Evolutionary conservation across 53 echinoderm and acorn worm genomes (phyloP), one percentile per base, ranked within the genome.

Genomic region (Astropecten irregularis): DNA sequence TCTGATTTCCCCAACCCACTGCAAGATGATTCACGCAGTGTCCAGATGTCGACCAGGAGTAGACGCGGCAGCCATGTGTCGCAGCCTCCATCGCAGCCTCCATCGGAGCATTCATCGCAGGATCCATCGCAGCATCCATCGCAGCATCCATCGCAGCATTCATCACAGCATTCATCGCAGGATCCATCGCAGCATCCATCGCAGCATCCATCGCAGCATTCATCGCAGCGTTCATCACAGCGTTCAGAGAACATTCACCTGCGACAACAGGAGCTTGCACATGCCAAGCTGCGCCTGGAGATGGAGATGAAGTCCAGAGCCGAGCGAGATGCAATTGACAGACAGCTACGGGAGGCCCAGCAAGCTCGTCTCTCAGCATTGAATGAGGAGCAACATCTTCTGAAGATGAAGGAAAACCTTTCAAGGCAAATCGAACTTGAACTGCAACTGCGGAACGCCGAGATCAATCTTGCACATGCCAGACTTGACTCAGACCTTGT

Each of bases 381-480:
- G 33, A 33, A 15, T 63, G 63, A 63, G 35, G 63, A 63, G 16
- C 63, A 63, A 35, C 63, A 63, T 32, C 33, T 63, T 35, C 35
- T 63, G 19, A 32, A 63, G 34, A 32, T 18, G 22, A 63, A 63
- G 35, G 33, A 32, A 35, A 18, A 32, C 33, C 63, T 63, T 33
- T 32, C 63, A n/a, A 2, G 35, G 33, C 33, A 32, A 25, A 13
- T 33, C 3, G 63, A 63, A 15, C 35, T 63, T 2, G 63, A 63
- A 35, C 33, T 32, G 35, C 33, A 35, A 33, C 63, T 63, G 33
- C 34, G 63, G 63, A 35, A 63, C 2, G 63, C 63, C 33, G 63
- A 63, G 35, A 13, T 63, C 63, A 1, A 63, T 33, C 63, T 63
- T 33, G 63, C 34, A 16, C 63, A 63, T 63, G 63, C 63, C 33